Conservation (phyloP, 2,888 invertebrate species). For the Zootermopsis nevadensis region DNA sequence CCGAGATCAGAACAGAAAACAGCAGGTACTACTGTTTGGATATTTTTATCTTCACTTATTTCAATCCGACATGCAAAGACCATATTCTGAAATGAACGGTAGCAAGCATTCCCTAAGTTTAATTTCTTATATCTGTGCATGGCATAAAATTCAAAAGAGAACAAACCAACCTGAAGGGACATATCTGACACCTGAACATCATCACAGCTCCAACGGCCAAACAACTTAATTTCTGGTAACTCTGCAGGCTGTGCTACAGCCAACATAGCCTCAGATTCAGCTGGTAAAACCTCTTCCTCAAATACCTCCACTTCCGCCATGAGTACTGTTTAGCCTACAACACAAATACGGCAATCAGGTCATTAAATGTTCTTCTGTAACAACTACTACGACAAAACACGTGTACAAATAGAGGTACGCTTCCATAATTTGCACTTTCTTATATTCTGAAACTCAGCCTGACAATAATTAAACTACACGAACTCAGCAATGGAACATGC, state of each 20-base stretch:
- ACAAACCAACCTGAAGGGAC: constrained; percentile 82
- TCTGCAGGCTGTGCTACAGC: constrained; percentile 76
- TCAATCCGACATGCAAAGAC: too few species aligned
- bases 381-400: not conserved
- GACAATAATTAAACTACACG: not conserved
- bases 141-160: too few species aligned
- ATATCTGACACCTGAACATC: constrained; percentile 98
- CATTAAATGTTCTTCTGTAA: not conserved
- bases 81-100: too few species aligned
- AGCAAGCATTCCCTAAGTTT: too few species aligned
- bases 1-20: too few species aligned
- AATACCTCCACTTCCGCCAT: constrained; percentile 67
- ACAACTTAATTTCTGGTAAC: constrained; percentile 96
- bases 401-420: not conserved
- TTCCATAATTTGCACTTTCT: not conserved
- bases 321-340: constrained; percentile 37
- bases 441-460: not conserved
- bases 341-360: not conserved
- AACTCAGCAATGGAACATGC: not conserved
- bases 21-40: too few species aligned
- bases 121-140: too few species aligned
- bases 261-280: constrained; percentile 62
- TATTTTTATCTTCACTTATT: too few species aligned
- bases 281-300: constrained; percentile 68
- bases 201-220: constrained; percentile 96